These are phyloP conservation scores for Itoplectis maculator DNA, from an alignment of 2,888 invertebrate species.

Conservation along the genomic window DNA sequence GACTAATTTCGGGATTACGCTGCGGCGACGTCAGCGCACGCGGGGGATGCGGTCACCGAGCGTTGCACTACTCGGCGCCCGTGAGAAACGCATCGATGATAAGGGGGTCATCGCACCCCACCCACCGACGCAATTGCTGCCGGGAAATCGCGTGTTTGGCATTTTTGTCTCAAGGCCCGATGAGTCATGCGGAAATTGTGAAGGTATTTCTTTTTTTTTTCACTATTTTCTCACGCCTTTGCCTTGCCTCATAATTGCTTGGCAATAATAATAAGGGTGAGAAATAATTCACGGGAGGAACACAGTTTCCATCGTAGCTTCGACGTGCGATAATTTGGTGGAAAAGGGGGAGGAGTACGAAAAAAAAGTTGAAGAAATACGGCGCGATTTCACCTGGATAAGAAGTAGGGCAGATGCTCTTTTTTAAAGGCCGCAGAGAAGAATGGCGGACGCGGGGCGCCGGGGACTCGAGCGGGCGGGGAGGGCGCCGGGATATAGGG, in stretches of 20 bases:
- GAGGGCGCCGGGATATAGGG: slow-evolving; percentile 14
- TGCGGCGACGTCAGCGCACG: neutral
- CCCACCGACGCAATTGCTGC: neutral
- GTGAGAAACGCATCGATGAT: neutral
- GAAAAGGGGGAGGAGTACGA: neutral
- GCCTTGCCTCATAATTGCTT: neutral
- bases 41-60: too few relatives aligned
- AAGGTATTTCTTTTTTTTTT: too few relatives aligned
- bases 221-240: too few relatives aligned
- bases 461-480: neutral
- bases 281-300: slow-evolving; percentile 2
- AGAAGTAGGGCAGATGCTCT: slow-evolving; percentile 53
- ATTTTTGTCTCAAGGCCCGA: too few relatives aligned
- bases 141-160: neutral
- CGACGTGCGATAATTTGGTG: neutral
- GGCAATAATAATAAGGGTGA: neutral
- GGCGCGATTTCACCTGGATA: slow-evolving; percentile 51
- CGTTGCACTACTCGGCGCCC: too few relatives aligned
- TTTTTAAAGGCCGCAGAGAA: slow-evolving; percentile 42
- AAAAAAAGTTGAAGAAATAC: slow-evolving; percentile 23
- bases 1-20: slow-evolving; percentile 50
- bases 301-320: neutral
- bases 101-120: neutral
- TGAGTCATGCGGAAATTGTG: too few relatives aligned
- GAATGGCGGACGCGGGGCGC: slow-evolving; percentile 28